Evolutionary conservation across 2,888 invertebrate species (phyloP).

Genomic region (Leptarthrus brevirostris): DNA sequence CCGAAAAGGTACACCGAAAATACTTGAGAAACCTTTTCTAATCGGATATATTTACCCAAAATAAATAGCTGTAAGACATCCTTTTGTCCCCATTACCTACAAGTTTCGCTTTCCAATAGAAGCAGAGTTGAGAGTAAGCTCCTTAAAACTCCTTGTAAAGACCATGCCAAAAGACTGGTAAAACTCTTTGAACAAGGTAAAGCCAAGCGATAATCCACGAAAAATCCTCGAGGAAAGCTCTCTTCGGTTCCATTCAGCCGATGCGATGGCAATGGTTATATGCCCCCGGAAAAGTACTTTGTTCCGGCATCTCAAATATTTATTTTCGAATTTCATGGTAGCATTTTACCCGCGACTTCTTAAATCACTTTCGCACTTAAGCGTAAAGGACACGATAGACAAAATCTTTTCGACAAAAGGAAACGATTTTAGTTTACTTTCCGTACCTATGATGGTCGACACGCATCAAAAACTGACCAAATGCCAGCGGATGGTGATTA

Average conservation of each 20-base stretch:
- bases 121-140: not conserved
- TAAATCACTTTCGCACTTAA: no score
- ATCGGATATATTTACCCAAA: no score
- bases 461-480: slow-evolving; percentile 3
- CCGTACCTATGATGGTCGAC: not conserved
- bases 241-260: not conserved
- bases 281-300: not conserved
- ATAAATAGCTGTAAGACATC: no score
- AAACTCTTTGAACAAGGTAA: slow-evolving; percentile 3
- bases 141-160: no score
- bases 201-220: not conserved
- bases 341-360: no score
- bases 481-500: not conserved
- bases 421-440: not conserved
- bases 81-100: no score
- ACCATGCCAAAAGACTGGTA: not conserved
- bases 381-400: not conserved
- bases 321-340: not conserved
- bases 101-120: not conserved
- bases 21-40: no score
- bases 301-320: not conserved
- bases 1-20: no score
- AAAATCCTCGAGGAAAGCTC: not conserved
- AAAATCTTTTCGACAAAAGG: not conserved
- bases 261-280: not conserved